Base-by-base conservation (phyloP, 2,113 vertebrate genomes). In the Thunnus maccoyii region DNA sequence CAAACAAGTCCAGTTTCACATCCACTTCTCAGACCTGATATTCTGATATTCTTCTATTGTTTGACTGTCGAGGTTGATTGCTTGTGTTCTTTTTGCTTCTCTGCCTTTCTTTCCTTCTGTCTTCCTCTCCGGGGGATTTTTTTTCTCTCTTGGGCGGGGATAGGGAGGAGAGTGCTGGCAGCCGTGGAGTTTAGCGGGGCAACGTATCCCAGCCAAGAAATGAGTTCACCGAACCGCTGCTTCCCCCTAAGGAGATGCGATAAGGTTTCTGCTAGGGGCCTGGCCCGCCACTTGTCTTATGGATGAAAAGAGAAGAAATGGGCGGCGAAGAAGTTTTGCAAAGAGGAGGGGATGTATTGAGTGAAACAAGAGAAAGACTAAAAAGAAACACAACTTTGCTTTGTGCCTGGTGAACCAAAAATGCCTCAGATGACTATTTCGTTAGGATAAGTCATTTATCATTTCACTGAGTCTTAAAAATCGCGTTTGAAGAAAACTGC, bases 171-270 rank as follows among this genome's bases (percentile, higher is more conserved):
- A 64, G 68, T 1, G 5, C 58, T 72, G 67, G 83, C 55, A 25
- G 85, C 9, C 27, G 41, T 77, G n/a, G 79, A 61, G 58, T 84
- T 70, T 63, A 82, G 78, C 44, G 51, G 46, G 77, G 57, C 64
- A 36, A 57, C 44, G 25, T 58, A 57, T 72, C 25, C 46, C 63
- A 86, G 91, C 92, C 93, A 94, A 88, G 76, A 86, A 86, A 81
- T 88, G 85, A 89, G 88, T 91, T 93, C 87, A 93, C 73, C 5
- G n/a, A 82, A 82, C 75, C 20, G 44, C 74, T 41, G 66, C 62
- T 85, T 82, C 70, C 72, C 81, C 66, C 66, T 72, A 30, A 85
- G 84, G 90, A 90, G 82, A 77, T 64, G 71, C 0, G 89, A 93
- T 91, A 93, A 91, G 86, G 60, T 85, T 90, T 85, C 78, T 86